A percentile compares a stretch with the other conserved stretches of the same genome.
These are phyloP conservation scores for Microcebus ravelobensis DNA, from an alignment of 2,113 vertebrate species.

Conservation along the genomic window DNA sequence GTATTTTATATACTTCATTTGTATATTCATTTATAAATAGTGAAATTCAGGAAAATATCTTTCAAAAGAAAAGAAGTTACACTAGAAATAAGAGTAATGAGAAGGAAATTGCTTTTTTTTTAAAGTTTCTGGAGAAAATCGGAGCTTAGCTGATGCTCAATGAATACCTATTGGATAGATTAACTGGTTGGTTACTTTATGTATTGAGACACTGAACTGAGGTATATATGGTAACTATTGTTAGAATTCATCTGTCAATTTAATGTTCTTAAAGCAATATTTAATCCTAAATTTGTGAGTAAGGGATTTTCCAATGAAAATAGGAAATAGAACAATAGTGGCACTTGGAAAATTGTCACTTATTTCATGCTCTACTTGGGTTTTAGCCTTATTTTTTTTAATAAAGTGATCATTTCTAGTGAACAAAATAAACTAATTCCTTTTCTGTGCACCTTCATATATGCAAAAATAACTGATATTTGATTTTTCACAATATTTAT, in stretches of 20 bases:
- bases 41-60: background rate
- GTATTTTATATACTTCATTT: background rate
- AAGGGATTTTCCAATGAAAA: background rate
- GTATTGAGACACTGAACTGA: background rate
- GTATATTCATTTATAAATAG: constrained; percentile 10
- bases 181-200: constrained; percentile 9
- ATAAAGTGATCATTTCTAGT: background rate
- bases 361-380: background rate
- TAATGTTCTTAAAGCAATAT: background rate
- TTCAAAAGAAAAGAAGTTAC: background rate
- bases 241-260: constrained; percentile 5
- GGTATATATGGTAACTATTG: background rate
- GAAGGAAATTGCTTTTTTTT: constrained; percentile 36
- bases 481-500: background rate
- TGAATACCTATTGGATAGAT: constrained; percentile 20
- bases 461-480: background rate
- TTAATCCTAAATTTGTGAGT: background rate
- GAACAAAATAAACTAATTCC: background rate
- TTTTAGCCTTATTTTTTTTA: background rate
- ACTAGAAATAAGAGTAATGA: background rate
- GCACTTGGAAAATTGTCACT: background rate
- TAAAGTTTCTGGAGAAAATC: constrained; percentile 29
- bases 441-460: background rate
- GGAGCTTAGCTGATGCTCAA: background rate
- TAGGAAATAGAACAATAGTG: background rate